These are phyloP conservation scores for Catamblyrhynchus diadema DNA, from an alignment of 2,797 vertebrate genomes.

Conservation along the genomic window DNA sequence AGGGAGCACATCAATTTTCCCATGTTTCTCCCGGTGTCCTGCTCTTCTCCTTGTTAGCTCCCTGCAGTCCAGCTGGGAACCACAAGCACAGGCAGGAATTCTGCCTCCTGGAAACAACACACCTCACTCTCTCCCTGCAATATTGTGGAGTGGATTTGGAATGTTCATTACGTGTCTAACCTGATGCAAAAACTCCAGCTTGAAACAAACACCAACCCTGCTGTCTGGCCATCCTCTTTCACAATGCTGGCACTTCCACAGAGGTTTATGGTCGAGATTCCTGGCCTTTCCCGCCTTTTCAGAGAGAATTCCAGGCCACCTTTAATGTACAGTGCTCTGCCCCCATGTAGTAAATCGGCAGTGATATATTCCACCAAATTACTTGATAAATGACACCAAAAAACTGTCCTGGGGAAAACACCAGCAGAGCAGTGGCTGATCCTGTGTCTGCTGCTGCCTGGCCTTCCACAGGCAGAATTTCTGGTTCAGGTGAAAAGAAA, in stretches of 20 bases:
- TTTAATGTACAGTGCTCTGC: neutral
- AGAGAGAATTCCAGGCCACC: neutral
- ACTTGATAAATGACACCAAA: neutral
- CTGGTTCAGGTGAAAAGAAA: neutral
- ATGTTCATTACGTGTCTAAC: neutral
- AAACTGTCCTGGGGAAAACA: neutral
- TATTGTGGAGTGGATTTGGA: neutral
- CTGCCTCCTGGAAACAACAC: neutral
- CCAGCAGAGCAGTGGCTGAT: neutral
- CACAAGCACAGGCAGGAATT: neutral
- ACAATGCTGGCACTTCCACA: neutral
- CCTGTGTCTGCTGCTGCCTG: neutral
- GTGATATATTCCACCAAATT: neutral
- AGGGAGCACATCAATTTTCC: neutral
- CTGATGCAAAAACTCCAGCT: neutral
- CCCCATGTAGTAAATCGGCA: fast-evolving
- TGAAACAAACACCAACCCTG: neutral
- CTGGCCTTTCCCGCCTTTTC: neutral
- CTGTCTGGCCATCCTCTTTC: neutral
- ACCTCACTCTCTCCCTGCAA: neutral
- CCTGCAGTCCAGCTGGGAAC: neutral
- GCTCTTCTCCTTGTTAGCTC: neutral
- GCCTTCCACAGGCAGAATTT: neutral
- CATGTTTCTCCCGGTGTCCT: neutral
- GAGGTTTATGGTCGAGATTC: neutral